Base-by-base conservation (phyloP, 2,888 invertebrate genomes). In the Elysia crispata region DNA sequence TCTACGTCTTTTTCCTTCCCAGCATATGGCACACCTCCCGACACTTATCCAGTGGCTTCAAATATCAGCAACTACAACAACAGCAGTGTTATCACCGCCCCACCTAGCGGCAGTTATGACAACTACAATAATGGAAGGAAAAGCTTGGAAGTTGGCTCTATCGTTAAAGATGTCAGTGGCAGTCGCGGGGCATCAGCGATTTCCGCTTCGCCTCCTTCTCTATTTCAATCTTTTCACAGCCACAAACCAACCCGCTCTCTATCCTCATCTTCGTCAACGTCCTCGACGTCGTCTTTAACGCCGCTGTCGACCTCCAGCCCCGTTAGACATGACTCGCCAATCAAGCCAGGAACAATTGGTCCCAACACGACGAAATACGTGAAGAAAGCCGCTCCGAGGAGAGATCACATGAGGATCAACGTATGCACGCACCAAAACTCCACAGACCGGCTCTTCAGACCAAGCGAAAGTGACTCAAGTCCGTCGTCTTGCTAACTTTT, bases 381-480 rank as follows among this genome's bases (percentile, higher is more conserved):
- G 50, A 80, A 76, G 50, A 79, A 79, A 30, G 50, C 83, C 81
- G 64, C 76, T 0, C 69, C 80, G 20, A 41, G 69, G 5, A 67
- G 64, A 70, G 86, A 87, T 60, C 83, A 85, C 78, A 76, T 86
- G 73, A 84, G 85, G 41, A 84, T 87, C 13, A 85, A 86, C 75
- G 87, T 88, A 25, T 86, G 86, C 75, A 82, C 87, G 25, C 87
- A 88, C 78, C 87, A 87, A 69, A 87, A 87, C 76, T 87, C 87
- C 23, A 87, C 87, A 31, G 87, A 88, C 66, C 85, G 85, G 80
- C 74, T 88, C 30, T 80, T 87, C 25, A 72, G 85, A 25, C 86
- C 85, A 33, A 85, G 86, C 57, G 87, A 87, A 76, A 83, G 83
- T 72, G 85, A 85, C 75, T 85, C 85, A 23, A 84, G 84, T 75